Percentiles rank a stretch among this genome's conserved stretches.
phyloP scores from a whole-genome alignment of 2,888 invertebrate genomes.

The Spialia ferax region DNA sequence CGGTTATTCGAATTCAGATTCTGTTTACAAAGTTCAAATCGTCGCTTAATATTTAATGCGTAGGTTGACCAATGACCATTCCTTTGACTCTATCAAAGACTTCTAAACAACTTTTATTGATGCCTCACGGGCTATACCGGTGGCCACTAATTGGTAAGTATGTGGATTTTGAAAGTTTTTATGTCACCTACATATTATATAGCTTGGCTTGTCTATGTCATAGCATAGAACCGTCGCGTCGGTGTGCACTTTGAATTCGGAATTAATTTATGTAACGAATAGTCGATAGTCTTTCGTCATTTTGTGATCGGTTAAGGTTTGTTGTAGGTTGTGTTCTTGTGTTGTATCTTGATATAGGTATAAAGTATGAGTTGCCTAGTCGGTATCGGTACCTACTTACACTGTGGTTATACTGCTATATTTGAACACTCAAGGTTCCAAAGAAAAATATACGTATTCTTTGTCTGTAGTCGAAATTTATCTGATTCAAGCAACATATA shows the following conservation, averaged over 20 bases:
- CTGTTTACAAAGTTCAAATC: not conserved
- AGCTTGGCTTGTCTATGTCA: conserved; percentile 28
- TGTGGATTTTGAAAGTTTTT: conserved; percentile 38
- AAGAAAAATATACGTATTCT: no score
- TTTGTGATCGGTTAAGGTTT: not conserved
- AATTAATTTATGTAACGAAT: conserved; percentile 24
- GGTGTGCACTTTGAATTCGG: conserved; percentile 40
- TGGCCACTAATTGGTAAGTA: conserved; percentile 42
- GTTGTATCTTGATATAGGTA: no score
- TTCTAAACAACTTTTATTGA: conserved; percentile 39
- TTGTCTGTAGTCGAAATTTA: no score
- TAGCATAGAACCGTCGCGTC: conserved; percentile 16
- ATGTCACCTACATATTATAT: conserved; percentile 43
- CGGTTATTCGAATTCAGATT: not conserved
- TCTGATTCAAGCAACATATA: no score
- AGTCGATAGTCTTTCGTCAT: not conserved
- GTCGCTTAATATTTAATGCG: conserved; percentile 33
- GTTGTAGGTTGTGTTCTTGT: not conserved
- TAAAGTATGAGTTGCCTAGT: no score
- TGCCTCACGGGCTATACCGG: conserved; percentile 27
- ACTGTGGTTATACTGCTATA: no score
- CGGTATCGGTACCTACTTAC: no score
- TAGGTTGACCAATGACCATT: conserved; percentile 33
- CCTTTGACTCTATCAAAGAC: conserved; percentile 18
- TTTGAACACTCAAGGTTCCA: no score